Evolutionary conservation across 2,797 vertebrate species (phyloP), one percentile per base, ranked within the genome.

Genomic region (Chiloscyllium punctatum): DNA sequence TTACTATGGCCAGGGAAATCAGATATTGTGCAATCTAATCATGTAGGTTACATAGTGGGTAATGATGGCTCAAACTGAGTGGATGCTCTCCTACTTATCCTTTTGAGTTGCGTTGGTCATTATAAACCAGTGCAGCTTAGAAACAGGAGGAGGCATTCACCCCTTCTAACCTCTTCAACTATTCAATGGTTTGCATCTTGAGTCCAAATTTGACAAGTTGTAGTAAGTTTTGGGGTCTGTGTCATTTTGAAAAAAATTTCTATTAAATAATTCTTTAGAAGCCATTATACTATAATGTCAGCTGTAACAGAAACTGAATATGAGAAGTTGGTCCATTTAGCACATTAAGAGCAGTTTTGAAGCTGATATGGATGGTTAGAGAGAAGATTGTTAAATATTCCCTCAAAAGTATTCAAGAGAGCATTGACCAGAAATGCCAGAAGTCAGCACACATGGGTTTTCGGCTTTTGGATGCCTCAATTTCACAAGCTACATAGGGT

Each of bases 231-330:
- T 30, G 11, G 42, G 53, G 57, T 53, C 51, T 90, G 13, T 88
- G 16, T 15, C 86, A 88, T 88, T 57, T 57, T 30, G 11, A 4
- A 30, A 57, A 57, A 53, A 4, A 13, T 53, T 90, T n/a, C 87
- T 53, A 51, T 6, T 15, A 9, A 88, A 53, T 15, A 13, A 27
- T 30, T 57, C 11, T 88, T 33, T 88, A 23, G 11, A 51, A 30
- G 53, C 7, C 25, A 21, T 51, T 53, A 30, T 42, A 57, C 96
- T 96, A 66, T 96, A 69, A 57, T 86, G 72, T 51, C 3, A 69
- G 15, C 42, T 51, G 72, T 51, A 74, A 30, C 53, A 27, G 53
- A 68, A 53, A 25, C 71, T 72, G n/a, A 13, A 16, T 15, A 62
- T 30, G 0, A 15, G 27, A 87, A 33, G 53, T 13, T 82, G 37